A percentile compares a stretch with the other conserved stretches of the same genome.
phyloP scores from a whole-genome alignment of 2,888 invertebrate species.

The Diarsia rubi region DNA sequence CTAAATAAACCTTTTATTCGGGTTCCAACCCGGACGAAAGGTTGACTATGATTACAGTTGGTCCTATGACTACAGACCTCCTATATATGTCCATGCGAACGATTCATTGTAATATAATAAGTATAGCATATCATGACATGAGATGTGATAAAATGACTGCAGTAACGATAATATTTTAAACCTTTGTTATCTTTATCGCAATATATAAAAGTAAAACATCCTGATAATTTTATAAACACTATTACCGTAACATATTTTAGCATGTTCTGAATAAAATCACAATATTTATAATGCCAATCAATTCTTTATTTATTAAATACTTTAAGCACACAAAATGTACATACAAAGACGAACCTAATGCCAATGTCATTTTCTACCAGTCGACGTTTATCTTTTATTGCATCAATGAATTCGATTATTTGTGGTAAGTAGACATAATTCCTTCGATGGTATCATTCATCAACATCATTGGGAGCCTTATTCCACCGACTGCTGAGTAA shows the following conservation, averaged over 20 bases:
- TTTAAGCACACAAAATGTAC: too few species aligned
- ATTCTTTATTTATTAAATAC: too few species aligned
- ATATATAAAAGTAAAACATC: slow-evolving; percentile 15
- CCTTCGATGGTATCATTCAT: background rate
- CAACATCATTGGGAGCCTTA: background rate
- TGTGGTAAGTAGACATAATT: background rate
- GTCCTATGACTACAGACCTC: background rate
- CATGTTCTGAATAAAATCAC: background rate
- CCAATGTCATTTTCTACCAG: too few species aligned
- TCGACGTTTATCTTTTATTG: background rate
- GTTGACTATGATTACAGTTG: background rate
- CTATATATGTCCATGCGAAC: background rate
- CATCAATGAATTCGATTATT: background rate
- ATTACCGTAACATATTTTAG: background rate
- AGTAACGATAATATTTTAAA: slow-evolving; percentile 31
- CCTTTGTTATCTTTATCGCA: slow-evolving; percentile 19
- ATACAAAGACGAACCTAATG: too few species aligned
- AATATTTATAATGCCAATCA: background rate
- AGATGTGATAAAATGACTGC: background rate
- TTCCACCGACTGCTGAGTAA: background rate
- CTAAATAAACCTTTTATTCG: background rate
- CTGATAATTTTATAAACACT: background rate
- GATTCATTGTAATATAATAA: background rate
- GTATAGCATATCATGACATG: background rate
- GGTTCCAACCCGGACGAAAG: background rate